Evolutionary conservation across 2,797 vertebrate species (phyloP).

Genomic region (Dermochelys coriacea): DNA sequence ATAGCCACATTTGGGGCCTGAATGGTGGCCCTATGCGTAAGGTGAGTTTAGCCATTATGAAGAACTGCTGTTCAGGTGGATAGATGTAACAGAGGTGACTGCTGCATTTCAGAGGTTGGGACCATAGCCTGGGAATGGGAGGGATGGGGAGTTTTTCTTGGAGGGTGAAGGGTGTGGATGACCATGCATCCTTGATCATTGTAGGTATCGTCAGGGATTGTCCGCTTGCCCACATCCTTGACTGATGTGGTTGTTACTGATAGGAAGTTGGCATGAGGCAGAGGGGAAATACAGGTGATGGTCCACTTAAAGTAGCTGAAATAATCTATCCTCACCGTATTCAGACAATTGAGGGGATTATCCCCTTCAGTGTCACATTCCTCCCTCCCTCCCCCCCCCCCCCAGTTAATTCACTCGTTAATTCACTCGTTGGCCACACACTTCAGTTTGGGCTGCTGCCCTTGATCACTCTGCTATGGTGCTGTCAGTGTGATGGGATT

Average conservation of each 20-base stretch:
- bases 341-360: neutral
- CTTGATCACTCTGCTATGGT: neutral
- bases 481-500: neutral
- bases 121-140: conserved; percentile 56
- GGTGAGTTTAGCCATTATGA: neutral
- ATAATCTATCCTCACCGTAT: neutral
- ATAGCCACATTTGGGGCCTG: neutral
- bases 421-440: conserved; percentile 1
- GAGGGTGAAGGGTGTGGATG: conserved; percentile 45
- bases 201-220: conserved; percentile 57
- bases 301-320: neutral
- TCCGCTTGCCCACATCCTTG: conserved; percentile 45
- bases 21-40: conserved; percentile 37
- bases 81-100: conserved; percentile 62
- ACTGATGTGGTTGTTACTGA: neutral
- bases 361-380: neutral
- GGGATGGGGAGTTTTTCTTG: neutral
- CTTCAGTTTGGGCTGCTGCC: neutral
- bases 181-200: conserved; percentile 26
- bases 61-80: conserved; percentile 43
- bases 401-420: neutral
- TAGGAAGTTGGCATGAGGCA: neutral
- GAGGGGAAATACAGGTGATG: conserved; percentile 25
- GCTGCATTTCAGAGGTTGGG: conserved; percentile 67
- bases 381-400: neutral